phyloP scores from a whole-genome alignment of 2,888 invertebrate species.

The Drosophila borealis region DNA sequence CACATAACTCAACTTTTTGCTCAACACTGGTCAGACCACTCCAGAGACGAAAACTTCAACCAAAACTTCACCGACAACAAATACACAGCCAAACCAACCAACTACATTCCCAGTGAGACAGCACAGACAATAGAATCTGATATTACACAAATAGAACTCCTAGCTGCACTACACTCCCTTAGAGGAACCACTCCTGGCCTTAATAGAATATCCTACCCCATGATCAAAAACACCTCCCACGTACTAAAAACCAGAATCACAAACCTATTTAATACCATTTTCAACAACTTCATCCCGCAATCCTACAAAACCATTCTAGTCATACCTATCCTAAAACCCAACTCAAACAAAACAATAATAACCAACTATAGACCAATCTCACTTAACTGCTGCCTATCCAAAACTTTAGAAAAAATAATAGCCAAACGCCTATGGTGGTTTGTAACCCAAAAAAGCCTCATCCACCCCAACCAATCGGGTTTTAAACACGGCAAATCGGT shows the following conservation, averaged over 20 bases:
- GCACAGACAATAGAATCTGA: slow-evolving; percentile 18
- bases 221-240: slow-evolving; percentile 28
- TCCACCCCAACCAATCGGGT: not conserved
- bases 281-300: slow-evolving; percentile 19
- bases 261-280: slow-evolving; percentile 16
- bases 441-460: not conserved
- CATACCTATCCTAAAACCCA: too few relatives aligned
- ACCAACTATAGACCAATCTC: slow-evolving; percentile 35
- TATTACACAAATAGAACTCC: slow-evolving; percentile 13
- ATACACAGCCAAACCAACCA: slow-evolving; percentile 5
- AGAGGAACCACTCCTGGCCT: slow-evolving; percentile 4
- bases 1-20: not conserved
- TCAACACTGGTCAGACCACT: not conserved
- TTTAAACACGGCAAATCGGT: slow-evolving; percentile 21
- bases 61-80: slow-evolving; percentile 8
- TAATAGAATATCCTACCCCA: slow-evolving; percentile 35
- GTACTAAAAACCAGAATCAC: slow-evolving; percentile 12
- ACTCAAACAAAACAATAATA: slow-evolving; percentile 27
- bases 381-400: not conserved
- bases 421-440: slow-evolving; percentile 1
- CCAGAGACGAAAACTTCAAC: not conserved
- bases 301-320: slow-evolving; percentile 8
- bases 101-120: slow-evolving; percentile 5
- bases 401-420: not conserved
- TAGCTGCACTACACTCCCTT: slow-evolving; percentile 9